phyloP scores from a whole-genome alignment of 2,113 vertebrate species.

The Ranitomeya imitator region DNA sequence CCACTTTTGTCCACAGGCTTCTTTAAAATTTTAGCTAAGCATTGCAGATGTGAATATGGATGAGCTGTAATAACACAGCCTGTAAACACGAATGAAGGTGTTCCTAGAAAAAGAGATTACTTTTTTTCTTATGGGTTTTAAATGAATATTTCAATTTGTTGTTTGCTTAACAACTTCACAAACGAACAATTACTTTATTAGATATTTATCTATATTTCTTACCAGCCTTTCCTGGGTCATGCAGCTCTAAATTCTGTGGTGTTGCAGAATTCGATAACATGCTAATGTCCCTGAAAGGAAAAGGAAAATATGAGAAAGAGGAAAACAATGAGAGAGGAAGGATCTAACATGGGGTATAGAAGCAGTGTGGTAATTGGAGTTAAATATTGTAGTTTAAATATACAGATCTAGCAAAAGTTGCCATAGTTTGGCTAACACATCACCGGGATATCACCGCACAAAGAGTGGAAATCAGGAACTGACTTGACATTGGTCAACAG shows the following conservation, averaged over 20 bases:
- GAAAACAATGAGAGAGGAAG: background rate
- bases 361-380: background rate
- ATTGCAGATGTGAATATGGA: background rate
- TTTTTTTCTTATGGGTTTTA: background rate
- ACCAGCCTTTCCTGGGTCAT: constrained; percentile 87
- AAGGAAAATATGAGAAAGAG: constrained; percentile 60
- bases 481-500: too few relatives aligned
- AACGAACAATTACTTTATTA: background rate
- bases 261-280: constrained; percentile 92
- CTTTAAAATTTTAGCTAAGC: background rate
- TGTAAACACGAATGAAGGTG: background rate
- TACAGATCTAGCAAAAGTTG: too few relatives aligned
- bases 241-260: constrained; percentile 88
- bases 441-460: too few relatives aligned
- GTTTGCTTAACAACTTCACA: background rate
- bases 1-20: background rate
- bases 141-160: background rate
- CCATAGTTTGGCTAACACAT: too few relatives aligned
- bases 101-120: background rate
- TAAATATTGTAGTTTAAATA: background rate
- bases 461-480: too few relatives aligned
- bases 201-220: constrained; percentile 60
- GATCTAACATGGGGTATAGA: background rate
- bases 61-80: background rate
- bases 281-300: constrained; percentile 87